Evolutionary conservation across 2,797 vertebrate genomes (phyloP).

Genomic region (Sarcoramphus papa): DNA sequence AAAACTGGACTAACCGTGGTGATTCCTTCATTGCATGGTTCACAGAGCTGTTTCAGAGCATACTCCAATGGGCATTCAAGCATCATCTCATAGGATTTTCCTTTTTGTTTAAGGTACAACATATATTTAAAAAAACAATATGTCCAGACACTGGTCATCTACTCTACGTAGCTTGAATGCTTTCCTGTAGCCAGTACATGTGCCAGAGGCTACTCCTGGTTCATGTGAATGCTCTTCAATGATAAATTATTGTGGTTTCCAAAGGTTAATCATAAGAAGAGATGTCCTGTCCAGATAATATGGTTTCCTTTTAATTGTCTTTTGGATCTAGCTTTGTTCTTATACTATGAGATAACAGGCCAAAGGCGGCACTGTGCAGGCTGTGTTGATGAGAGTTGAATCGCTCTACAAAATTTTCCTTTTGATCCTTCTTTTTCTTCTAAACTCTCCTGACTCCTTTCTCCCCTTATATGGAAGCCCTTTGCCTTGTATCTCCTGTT

Average conservation of each 20-base stretch:
- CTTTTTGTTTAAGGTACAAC: background rate
- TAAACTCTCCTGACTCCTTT: background rate
- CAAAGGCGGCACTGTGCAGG: background rate
- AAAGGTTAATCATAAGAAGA: conserved; percentile 12
- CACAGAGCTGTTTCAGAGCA: background rate
- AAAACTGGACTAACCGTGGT: background rate
- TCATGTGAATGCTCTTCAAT: background rate
- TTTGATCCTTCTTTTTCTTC: background rate
- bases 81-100: background rate
- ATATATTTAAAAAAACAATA: background rate
- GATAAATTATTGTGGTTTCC: background rate
- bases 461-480: conserved; percentile 6
- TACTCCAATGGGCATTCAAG: background rate
- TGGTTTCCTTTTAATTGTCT: conserved; percentile 21
- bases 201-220: background rate
- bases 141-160: background rate
- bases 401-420: background rate
- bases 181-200: background rate
- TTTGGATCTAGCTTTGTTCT: background rate
- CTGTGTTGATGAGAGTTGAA: background rate
- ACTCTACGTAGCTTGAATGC: background rate
- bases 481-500: background rate
- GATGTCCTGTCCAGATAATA: background rate
- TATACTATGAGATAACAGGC: background rate
- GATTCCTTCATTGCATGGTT: background rate